phyloP scores from a whole-genome alignment of 2,113 vertebrate species.

The Collichthys lucidus region DNA sequence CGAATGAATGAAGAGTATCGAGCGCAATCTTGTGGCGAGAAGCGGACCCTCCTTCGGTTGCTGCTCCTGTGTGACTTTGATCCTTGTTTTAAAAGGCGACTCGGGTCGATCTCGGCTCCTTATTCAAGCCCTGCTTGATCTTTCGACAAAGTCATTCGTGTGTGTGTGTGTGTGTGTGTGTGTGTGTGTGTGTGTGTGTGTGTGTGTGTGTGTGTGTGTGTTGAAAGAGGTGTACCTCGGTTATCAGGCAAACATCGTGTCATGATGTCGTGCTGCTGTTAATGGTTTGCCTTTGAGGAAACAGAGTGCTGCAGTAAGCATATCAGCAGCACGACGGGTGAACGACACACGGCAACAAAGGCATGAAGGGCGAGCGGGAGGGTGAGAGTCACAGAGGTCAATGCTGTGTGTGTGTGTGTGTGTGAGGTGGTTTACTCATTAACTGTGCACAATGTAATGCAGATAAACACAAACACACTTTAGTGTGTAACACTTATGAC shows the following conservation, averaged over 20 bases:
- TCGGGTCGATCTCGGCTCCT: constrained; percentile 17
- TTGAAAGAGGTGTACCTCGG: constrained; percentile 14
- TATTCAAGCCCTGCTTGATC: constrained; percentile 45
- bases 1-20: background rate
- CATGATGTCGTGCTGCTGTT: constrained; percentile 17
- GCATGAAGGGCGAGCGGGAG: constrained; percentile 45
- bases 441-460: background rate
- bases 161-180: too few species aligned
- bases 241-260: constrained; percentile 30
- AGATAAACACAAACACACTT: background rate
- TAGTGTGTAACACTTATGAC: background rate
- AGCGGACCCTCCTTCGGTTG: background rate
- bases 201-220: background rate
- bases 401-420: background rate
- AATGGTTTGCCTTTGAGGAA: constrained; percentile 60
- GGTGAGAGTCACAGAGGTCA: constrained; percentile 44
- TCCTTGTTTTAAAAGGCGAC: constrained; percentile 1
- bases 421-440: constrained; percentile 25
- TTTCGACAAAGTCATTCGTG: constrained; percentile 38
- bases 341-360: constrained; percentile 27
- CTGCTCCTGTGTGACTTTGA: constrained; percentile 37
- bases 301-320: constrained; percentile 61
- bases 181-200: background rate
- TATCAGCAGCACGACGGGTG: constrained; percentile 37
- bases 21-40: background rate